A percentile compares a stretch with the other conserved stretches of the same genome.
Conservation (phyloP, 2,113 vertebrate genomes). For the Diadophis punctatus region DNA sequence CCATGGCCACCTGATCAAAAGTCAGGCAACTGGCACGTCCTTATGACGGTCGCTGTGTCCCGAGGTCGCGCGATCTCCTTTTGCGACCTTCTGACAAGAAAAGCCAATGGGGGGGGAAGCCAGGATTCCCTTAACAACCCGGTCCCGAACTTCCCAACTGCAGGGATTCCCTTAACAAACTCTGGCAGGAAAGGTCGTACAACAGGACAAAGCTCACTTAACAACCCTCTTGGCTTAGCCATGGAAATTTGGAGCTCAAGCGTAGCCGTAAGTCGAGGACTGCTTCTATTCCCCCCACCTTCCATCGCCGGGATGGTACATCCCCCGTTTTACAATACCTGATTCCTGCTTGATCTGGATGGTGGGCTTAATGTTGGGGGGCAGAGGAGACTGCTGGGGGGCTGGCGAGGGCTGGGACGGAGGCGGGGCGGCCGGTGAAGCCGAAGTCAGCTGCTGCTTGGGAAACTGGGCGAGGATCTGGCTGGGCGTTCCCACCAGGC, state of each 20-base stretch:
- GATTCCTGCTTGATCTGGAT: constrained; percentile 99
- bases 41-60: not conserved
- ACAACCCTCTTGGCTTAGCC: not conserved
- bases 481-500: constrained; percentile 81
- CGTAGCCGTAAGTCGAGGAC: too few relatives aligned
- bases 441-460: constrained; percentile 72
- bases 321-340: constrained; percentile 77
- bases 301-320: not conserved
- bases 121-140: not conserved
- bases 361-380: constrained; percentile 85
- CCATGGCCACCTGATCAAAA: not conserved
- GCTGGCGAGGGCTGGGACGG: constrained; percentile 65
- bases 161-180: not conserved
- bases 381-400: constrained; percentile 70
- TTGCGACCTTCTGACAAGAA: not conserved
- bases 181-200: not conserved
- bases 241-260: not conserved
- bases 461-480: constrained; percentile 95
- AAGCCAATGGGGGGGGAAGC: not conserved
- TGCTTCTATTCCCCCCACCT: not conserved
- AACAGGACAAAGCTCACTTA: not conserved
- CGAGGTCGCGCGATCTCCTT: not conserved
- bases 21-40: too few relatives aligned
- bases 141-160: rapidly evolving
- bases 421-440: constrained; percentile 50